These are phyloP conservation scores for Theocolax elegans DNA, from an alignment of 1,140 invertebrate species.

Conservation along the genomic window DNA sequence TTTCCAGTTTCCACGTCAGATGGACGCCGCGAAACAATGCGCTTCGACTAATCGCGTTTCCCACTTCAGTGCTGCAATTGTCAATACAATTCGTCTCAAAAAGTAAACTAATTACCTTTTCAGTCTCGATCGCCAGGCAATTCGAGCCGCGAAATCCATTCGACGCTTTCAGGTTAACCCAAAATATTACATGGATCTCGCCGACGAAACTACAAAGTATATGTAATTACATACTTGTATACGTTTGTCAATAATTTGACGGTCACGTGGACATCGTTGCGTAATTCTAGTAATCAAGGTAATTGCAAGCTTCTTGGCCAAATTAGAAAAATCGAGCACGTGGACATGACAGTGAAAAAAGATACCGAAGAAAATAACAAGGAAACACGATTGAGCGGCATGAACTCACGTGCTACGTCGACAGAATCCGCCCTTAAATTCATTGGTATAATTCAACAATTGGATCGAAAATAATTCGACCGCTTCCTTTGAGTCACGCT, in stretches of 20 bases:
- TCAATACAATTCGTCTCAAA: conserved; percentile 3
- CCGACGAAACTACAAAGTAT: too few species aligned
- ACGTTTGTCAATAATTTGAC: too few species aligned
- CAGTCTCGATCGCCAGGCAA: too few species aligned
- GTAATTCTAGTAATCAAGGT: too few species aligned
- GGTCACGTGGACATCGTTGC: too few species aligned
- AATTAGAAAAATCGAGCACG: conserved; percentile 30
- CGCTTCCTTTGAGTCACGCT: conserved; percentile 8
- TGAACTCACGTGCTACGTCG: background rate
- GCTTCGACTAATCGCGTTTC: conserved; percentile 11
- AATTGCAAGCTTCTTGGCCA: conserved; percentile 16
- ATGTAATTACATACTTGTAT: too few species aligned
- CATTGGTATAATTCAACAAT: conserved; percentile 19
- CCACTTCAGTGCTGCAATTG: background rate
- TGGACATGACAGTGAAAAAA: conserved; percentile 2
- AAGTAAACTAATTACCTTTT: background rate
- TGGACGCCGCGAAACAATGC: conserved; percentile 34
- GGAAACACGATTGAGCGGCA: conserved; percentile 21
- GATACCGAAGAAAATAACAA: conserved; percentile 24
- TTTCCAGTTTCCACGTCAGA: conserved; percentile 14
- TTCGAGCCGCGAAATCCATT: too few species aligned
- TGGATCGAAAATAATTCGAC: conserved; percentile 7
- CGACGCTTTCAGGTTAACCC: background rate
- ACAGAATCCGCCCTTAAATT: background rate
- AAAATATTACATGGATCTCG: too few species aligned